A percentile compares a stretch with the other conserved stretches of the same genome.
phyloP scores from a whole-genome alignment of 2,888 invertebrate genomes.

The Lycocerus yunnanus region DNA sequence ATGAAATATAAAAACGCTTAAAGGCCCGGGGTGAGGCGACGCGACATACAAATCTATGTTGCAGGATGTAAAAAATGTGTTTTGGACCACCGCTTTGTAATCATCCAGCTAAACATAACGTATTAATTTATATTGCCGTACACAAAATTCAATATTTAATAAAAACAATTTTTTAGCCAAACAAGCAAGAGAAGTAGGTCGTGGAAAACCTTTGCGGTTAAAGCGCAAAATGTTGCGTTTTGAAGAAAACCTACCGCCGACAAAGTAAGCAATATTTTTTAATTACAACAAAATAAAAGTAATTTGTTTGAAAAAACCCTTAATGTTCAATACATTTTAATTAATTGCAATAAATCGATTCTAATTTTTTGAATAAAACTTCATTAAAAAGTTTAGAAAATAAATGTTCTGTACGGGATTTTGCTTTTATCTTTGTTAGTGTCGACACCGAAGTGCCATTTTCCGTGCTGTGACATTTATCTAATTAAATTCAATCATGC shows the following conservation, averaged over 20 bases:
- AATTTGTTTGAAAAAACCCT: neutral
- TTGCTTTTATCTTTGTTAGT: slow-evolving; percentile 26
- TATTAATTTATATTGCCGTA: neutral
- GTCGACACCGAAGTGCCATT: slow-evolving; percentile 13
- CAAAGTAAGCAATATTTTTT: neutral
- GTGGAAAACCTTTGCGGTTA: neutral
- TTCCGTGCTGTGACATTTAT: slow-evolving; percentile 37
- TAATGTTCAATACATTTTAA: neutral
- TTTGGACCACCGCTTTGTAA: slow-evolving; percentile 12
- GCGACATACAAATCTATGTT: slow-evolving; percentile 17
- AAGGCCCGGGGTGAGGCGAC: slow-evolving; percentile 6
- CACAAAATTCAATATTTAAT: neutral
- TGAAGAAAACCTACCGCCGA: neutral
- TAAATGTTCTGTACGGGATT: slow-evolving; percentile 17
- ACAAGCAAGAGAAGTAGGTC: neutral
- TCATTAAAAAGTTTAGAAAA: slow-evolving; percentile 9
- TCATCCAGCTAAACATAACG: slow-evolving; percentile 9
- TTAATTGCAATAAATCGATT: neutral
- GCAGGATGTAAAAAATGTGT: slow-evolving; percentile 20
- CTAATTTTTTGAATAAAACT: neutral
- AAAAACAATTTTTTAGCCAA: neutral
- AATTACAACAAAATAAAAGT: neutral
- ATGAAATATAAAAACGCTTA: slow-evolving; percentile 24
- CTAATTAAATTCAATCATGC: slow-evolving; percentile 48
- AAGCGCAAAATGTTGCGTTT: neutral